Base-by-base conservation (phyloP, 2,113 vertebrate genomes). In the Cettia cetti region DNA sequence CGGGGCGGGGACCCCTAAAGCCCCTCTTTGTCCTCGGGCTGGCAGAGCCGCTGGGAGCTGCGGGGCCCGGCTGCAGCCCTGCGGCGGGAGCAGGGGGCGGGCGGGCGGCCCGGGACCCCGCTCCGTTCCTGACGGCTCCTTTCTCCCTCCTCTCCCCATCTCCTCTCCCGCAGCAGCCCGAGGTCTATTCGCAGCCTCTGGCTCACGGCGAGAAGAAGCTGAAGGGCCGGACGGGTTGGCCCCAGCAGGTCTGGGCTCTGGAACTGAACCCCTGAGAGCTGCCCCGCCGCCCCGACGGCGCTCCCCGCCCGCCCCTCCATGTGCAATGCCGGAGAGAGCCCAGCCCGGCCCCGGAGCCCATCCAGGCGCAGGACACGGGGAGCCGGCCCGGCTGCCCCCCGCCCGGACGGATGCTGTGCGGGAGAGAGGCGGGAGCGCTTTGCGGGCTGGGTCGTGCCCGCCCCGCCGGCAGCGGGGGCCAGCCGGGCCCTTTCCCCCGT, bases 231-330 rank as follows among this genome's bases (percentile, higher is more conserved):
- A 99, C 99, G 66, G 99, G 99, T 39, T 99, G 99, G 99, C 99
- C 99, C n/a, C 99, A 99, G 98, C 99, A 99, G 97, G 99, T 99
- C 96, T 99, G 99, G 99, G 99, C 99, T 81, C 98, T 99, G 98
- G 99, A 99, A 97, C 97, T 99, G 87, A 99, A 99, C 95, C 99
- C 98, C 96, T 99, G 98, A 99, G 97, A 78, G 45, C 87, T 66
- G 45, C 39, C 84, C 76, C 30, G 54, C 61, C 78, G 66, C 75
- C 81, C 68, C 79, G 88, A 59, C 92, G 84, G 91, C 79, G 57
- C 69, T 69, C 31, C 79, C 68, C 56, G 40, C 72, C 66, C 86
- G 66, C 69, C 95, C 76, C 69, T 92, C 86, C 84, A 90, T 88
- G 95, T 92, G 92, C 95, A 95, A 96, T 95, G 88, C 28, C 85